phyloP scores from a whole-genome alignment of 2,113 vertebrate genomes.

The Gymnogyps californianus region DNA sequence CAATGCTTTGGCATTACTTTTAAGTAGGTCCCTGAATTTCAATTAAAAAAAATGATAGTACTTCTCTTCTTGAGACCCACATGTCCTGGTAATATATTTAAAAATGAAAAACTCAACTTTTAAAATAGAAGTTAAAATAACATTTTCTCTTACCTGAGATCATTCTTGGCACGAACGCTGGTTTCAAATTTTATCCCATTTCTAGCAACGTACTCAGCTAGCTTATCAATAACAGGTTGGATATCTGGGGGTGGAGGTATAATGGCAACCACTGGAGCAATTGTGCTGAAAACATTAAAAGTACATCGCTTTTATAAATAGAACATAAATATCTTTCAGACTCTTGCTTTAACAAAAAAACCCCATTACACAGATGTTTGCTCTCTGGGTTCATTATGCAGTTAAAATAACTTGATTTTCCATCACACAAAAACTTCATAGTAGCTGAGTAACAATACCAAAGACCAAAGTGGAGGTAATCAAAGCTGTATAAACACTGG shows the following conservation, averaged over 20 bases:
- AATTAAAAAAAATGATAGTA: not conserved
- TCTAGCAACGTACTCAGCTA: conserved; percentile 93
- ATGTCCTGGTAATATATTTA: not conserved
- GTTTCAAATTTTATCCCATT: conserved; percentile 96
- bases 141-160: conserved; percentile 81
- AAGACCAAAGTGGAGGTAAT: not conserved
- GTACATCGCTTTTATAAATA: not conserved
- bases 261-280: conserved; percentile 83
- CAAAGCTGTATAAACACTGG: not conserved
- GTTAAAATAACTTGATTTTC: not conserved
- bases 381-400: not conserved
- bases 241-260: conserved; percentile 96
- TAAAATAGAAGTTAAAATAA: not conserved
- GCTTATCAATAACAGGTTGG: conserved; percentile 97
- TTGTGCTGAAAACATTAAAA: conserved; percentile 69
- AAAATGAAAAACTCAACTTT: not conserved
- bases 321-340: not conserved
- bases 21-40: not conserved
- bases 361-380: not conserved
- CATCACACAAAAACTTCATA: not conserved
- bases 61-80: not conserved
- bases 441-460: not conserved
- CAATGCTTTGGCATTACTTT: not conserved
- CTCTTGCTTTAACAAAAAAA: not conserved
- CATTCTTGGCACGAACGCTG: conserved; percentile 95